phyloP scores from a whole-genome alignment of 2,888 invertebrate species.

The Zaprionus bogoriensis region DNA sequence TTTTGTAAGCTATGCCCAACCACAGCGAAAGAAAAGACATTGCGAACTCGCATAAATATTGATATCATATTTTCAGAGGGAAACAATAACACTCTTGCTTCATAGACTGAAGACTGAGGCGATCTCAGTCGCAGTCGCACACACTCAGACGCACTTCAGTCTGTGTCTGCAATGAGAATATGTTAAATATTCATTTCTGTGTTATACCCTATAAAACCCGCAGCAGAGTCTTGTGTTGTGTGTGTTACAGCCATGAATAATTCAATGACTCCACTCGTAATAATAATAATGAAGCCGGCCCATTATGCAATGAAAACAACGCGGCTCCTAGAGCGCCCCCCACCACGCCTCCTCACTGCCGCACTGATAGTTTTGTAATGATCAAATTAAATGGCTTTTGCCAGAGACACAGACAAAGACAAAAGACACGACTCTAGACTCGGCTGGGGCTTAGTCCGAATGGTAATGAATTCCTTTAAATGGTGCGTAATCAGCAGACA shows the following conservation, averaged over 20 bases:
- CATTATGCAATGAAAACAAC: slow-evolving; percentile 63
- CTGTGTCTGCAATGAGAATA: neutral
- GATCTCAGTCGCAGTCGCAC: too few species aligned
- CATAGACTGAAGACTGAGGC: too few species aligned
- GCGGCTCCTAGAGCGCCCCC: neutral
- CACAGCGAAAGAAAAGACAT: too few species aligned
- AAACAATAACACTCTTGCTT: too few species aligned
- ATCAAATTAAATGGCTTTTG: slow-evolving; percentile 67
- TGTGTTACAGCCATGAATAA: slow-evolving; percentile 63
- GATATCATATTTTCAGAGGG: too few species aligned
- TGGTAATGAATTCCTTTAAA: slow-evolving; percentile 74
- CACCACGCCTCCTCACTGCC: neutral
- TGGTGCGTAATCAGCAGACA: slow-evolving; percentile 69
- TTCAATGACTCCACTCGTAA: slow-evolving; percentile 57
- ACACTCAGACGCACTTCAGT: neutral
- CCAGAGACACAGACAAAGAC: slow-evolving; percentile 41
- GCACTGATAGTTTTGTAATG: slow-evolving; percentile 73
- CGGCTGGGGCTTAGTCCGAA: slow-evolving; percentile 48
- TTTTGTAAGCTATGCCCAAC: too few species aligned
- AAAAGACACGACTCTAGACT: slow-evolving; percentile 26
- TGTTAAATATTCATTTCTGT: neutral
- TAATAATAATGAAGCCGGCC: slow-evolving; percentile 35
- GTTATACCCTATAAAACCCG: slow-evolving; percentile 5
- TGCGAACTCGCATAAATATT: too few species aligned
- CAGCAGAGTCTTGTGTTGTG: slow-evolving; percentile 30